phyloP scores from a whole-genome alignment of 2,888 invertebrate species.

The Stenodera caucasica region DNA sequence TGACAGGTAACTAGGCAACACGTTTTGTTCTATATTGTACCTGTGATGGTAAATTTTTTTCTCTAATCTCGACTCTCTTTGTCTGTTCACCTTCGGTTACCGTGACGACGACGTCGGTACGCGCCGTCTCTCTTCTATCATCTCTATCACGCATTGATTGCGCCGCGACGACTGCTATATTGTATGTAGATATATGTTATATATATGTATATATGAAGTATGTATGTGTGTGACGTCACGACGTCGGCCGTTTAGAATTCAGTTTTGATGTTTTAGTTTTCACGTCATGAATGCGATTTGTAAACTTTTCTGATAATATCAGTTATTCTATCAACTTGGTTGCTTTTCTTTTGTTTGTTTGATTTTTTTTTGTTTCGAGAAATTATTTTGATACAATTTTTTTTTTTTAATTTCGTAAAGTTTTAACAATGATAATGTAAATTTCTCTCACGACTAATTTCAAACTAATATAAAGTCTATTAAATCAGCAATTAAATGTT shows the following conservation, averaged over 20 bases:
- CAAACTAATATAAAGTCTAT: neutral
- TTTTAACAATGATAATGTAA: neutral
- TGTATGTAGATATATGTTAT: neutral
- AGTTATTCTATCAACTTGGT: too few species aligned
- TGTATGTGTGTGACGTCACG: slow-evolving; percentile 25
- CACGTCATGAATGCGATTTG: slow-evolving; percentile 36
- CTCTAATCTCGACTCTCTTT: neutral
- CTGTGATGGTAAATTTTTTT: too few species aligned
- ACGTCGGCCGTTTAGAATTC: slow-evolving; percentile 22
- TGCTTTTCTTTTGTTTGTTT: too few species aligned
- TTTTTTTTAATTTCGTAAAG: too few species aligned
- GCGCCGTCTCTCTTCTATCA: slow-evolving; percentile 27
- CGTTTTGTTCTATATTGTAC: too few species aligned
- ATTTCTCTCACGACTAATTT: neutral
- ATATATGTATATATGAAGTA: too few species aligned
- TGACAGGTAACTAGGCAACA: slow-evolving; percentile 30
- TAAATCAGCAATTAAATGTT: slow-evolving; percentile 1
- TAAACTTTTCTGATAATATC: slow-evolving; percentile 32
- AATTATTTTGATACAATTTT: too few species aligned
- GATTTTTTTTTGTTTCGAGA: too few species aligned
- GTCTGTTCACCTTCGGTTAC: slow-evolving; percentile 19
- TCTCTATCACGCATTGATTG: slow-evolving; percentile 35
- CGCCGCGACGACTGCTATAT: slow-evolving; percentile 16
- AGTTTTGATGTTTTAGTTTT: slow-evolving; percentile 33
- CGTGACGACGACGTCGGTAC: slow-evolving; percentile 30